Base-by-base conservation (phyloP, 2,888 invertebrate genomes). In the Scaptomyza tumidula region DNA sequence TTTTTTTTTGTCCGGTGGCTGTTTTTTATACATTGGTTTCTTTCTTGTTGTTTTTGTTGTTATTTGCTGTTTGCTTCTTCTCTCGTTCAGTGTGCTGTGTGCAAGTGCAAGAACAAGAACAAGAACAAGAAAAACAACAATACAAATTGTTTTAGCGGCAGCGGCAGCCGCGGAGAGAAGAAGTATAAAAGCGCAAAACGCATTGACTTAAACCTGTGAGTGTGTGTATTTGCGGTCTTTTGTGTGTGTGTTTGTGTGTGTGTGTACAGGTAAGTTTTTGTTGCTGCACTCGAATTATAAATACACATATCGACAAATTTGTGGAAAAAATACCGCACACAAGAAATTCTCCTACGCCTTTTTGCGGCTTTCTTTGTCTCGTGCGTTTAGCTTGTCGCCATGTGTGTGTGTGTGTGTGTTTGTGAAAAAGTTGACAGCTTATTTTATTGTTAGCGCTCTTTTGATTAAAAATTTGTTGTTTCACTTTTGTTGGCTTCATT, bases 401-500 rank as follows among this genome's bases (percentile, higher is more conserved):
- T 48, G 33, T 19, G 33, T 57, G 52, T 48, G 33, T 19, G 33
- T 57, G 52, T 56, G 57, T 14, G n/a, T 54, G 33, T 33, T 6
- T 31, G 31, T 31, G 9, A 33, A 33, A 64, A 59, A 56, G 68
- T 64, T 46, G 58, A 10, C 45, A 56, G 41, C 41, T 63, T 29
- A 9, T 43, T 37, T 58, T 64, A 14, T 31, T 44, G 14, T 55
- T 43, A 45, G 49, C 50, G 50, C 54, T 48, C 13, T 50, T 10
- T 49, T 45, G 59, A 35, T 60, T 50, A 39, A 62, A 48, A 71
- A 37, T 48, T 46, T 69, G 41, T 45, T 49, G 31, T 50, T 63
- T 45, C 11, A 46, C 33, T 56, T 76, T 65, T 41, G 56, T 71
- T 76, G 67, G 53, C 61, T 70, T 70, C 59, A 50, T 24, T 66